phyloP scores from a whole-genome alignment of 2,113 vertebrate species.

The Varanus komodoensis region DNA sequence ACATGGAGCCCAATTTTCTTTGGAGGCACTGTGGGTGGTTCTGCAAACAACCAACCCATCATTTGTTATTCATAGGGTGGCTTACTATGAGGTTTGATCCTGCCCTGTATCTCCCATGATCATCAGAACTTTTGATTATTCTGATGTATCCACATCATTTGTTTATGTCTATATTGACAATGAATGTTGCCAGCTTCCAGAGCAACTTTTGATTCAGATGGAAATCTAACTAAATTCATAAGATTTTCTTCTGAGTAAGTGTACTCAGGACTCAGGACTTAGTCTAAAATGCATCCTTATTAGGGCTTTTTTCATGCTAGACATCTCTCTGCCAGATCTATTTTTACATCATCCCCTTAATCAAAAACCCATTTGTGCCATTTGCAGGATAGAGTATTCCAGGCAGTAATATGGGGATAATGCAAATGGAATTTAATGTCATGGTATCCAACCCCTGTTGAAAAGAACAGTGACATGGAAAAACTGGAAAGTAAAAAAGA shows the following conservation, averaged over 20 bases:
- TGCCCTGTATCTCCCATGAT: neutral
- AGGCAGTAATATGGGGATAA: neutral
- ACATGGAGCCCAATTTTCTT: too few relatives aligned
- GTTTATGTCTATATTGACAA: neutral
- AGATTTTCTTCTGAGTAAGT: neutral
- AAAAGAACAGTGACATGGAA: neutral
- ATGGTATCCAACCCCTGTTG: neutral
- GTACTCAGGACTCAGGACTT: neutral
- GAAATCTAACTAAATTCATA: neutral
- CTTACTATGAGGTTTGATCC: too few relatives aligned
- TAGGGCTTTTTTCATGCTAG: neutral
- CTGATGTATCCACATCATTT: neutral
- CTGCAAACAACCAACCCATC: too few relatives aligned
- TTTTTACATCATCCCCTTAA: neutral
- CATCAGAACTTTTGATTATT: neutral
- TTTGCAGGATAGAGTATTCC: neutral
- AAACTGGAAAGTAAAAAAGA: neutral
- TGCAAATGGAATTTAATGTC: neutral
- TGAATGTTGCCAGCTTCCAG: neutral
- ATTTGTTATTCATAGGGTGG: too few relatives aligned
- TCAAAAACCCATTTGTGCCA: neutral
- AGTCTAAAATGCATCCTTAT: neutral
- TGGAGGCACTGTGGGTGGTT: too few relatives aligned
- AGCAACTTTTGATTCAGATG: neutral
- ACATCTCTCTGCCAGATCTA: neutral